Conservation (phyloP, 2,113 vertebrate species). For the Propithecus coquereli region DNA sequence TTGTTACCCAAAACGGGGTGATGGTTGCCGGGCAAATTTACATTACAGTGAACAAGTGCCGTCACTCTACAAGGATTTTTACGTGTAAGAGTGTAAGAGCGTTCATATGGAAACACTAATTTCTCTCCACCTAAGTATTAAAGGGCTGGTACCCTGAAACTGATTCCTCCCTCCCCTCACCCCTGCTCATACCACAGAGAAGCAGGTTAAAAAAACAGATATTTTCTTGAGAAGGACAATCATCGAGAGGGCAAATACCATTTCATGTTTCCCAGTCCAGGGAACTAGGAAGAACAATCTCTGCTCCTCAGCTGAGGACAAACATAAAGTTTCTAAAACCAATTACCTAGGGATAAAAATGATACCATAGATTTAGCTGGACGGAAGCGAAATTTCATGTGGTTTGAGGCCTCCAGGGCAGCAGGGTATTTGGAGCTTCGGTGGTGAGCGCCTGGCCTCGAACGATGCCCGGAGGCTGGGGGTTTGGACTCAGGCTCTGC, state of each 20-base stretch:
- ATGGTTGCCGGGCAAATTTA: neutral
- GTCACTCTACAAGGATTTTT: neutral
- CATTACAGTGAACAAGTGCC: neutral
- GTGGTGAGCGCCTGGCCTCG: neutral
- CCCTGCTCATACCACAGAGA: neutral
- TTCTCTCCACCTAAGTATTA: neutral
- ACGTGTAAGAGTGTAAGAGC: neutral
- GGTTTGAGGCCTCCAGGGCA: neutral
- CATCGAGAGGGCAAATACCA: neutral
- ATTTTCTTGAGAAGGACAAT: neutral
- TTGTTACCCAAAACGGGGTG: neutral
- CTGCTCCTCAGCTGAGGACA: neutral
- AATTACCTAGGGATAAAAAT: neutral
- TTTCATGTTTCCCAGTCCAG: neutral
- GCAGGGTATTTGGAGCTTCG: neutral
- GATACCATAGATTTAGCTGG: neutral
- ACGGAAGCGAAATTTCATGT: neutral
- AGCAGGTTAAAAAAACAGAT: neutral
- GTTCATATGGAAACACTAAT: neutral
- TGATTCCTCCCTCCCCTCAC: accelerated
- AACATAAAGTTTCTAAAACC: neutral
- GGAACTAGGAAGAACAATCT: neutral
- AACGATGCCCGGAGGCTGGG: neutral
- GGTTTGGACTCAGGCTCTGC: neutral
- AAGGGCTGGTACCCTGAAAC: neutral